phyloP scores from a whole-genome alignment of 2,888 invertebrate genomes.

The Eumerus sabulonum region DNA sequence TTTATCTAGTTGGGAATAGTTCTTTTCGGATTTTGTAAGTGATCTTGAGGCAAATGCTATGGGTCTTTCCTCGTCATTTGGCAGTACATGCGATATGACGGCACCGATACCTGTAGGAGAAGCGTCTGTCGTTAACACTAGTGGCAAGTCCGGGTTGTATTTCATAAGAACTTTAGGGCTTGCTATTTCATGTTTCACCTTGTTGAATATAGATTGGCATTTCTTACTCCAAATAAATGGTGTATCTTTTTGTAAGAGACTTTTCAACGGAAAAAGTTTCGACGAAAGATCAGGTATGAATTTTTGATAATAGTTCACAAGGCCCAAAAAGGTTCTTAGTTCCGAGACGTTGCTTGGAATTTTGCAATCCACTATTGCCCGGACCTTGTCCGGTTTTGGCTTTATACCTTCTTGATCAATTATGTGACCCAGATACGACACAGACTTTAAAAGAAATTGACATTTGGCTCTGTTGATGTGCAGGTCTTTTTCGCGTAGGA shows the following conservation, averaged over 20 bases:
- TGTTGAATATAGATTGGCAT: conserved; percentile 70
- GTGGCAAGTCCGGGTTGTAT: conserved; percentile 46
- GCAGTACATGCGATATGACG: conserved; percentile 43
- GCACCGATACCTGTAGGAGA: conserved; percentile 44
- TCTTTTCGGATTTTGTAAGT: conserved; percentile 52
- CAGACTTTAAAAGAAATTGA: conserved; percentile 30
- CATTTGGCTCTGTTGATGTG: conserved; percentile 11
- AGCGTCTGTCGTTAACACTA: conserved; percentile 56
- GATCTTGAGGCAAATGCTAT: conserved; percentile 63
- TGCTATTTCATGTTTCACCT: conserved; percentile 70
- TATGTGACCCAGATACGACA: conserved; percentile 45
- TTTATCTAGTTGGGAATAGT: conserved; percentile 63
- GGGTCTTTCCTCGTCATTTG: conserved; percentile 39
- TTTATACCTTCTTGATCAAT: conserved; percentile 49
- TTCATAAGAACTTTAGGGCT: conserved; percentile 47
- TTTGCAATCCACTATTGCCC: conserved; percentile 69
- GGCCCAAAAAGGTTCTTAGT: conserved; percentile 41
- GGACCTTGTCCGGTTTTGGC: conserved; percentile 66
- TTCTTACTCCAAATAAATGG: conserved; percentile 71
- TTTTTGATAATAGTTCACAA: conserved; percentile 54
- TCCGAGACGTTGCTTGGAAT: conserved; percentile 66
- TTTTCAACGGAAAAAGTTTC: conserved; percentile 48
- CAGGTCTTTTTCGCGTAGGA: conserved; percentile 3
- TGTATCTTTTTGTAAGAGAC: conserved; percentile 51
- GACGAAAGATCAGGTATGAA: conserved; percentile 54